Percentiles rank a stretch among this genome's conserved stretches.
These are phyloP conservation scores for Orthosia gracilis DNA, from an alignment of 2,888 invertebrate species.

Conservation along the genomic window DNA sequence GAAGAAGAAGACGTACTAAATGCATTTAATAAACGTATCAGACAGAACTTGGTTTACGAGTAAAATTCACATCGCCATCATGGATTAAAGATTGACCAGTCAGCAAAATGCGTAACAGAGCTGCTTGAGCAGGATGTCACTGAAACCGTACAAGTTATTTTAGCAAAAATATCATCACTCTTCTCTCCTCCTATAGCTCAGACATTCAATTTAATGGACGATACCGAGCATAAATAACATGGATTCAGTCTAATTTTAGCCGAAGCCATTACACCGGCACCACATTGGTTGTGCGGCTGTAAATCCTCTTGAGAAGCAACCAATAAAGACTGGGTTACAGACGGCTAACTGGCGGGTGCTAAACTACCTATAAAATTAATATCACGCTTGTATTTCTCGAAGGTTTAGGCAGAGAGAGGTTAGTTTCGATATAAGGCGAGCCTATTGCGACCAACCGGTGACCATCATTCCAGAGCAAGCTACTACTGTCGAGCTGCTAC, in stretches of 20 bases:
- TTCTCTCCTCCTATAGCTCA: conserved; percentile 3
- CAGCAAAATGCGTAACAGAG: too few species aligned
- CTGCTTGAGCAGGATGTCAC: too few species aligned
- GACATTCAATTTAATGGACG: conserved; percentile 33
- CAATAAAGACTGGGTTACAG: not conserved
- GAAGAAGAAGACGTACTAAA: too few species aligned
- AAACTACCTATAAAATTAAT: not conserved
- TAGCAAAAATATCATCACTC: not conserved
- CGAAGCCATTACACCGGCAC: conserved; percentile 39
- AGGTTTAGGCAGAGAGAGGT: not conserved
- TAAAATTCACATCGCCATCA: too few species aligned
- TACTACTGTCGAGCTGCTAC: too few species aligned
- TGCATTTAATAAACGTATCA: too few species aligned
- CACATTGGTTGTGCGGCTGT: conserved; percentile 21
- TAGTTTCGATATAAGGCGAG: not conserved
- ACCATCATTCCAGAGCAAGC: too few species aligned
- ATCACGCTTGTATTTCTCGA: not conserved
- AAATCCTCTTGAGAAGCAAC: conserved; percentile 46
- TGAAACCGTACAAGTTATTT: too few species aligned
- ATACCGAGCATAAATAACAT: conserved; percentile 23
- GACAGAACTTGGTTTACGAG: too few species aligned
- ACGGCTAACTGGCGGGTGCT: not conserved
- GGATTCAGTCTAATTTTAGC: conserved; percentile 37
- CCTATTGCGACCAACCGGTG: too few species aligned
- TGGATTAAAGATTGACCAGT: too few species aligned